Evolutionary conservation across 2,797 vertebrate genomes (phyloP), one percentile per base, ranked within the genome.

Genomic region (Urocyon cinereoargenteus): DNA sequence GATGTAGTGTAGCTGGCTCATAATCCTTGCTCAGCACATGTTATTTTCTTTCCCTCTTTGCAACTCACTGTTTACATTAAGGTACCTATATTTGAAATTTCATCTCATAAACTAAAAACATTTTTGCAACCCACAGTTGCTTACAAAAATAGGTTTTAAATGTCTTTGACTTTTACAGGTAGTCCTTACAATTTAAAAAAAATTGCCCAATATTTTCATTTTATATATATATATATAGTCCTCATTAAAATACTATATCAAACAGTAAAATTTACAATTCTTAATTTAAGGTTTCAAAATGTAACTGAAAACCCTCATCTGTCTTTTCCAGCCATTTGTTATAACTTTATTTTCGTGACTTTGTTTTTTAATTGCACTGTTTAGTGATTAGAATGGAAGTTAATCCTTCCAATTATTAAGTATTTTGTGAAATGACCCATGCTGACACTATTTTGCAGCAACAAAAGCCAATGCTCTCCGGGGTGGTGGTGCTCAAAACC

Each of bases 121-220:
- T 31, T 24, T 78, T 11, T 86, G 55, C 22, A 85, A 90, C 61
- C 21, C 14, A 91, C 0, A 79, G 16, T 4, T 45, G 21, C 45
- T 95, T 96, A 95, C 1, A 90, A 77, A 95, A 94, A 12, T 6
- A 36, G 34, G 40, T 72, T 94, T 91, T 86, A 68, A 78, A 84
- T 82, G 13, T 62, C 18, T 79, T 59, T 94, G 78, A 59, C 31
- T 92, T 96, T 92, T 31, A 59, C 16, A 94, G 14, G 79, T 55
- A 83, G 82, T 90, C 28, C 5, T 53, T 86, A 70, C 45, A 68
- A 82, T 95, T 83, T 11, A 72, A 72, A 93, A 61, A 86, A 57
- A 57, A 90, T 45, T 78, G 36, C 19, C 87, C 36, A 68, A 53
- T 79, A 5, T 83, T 91, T 95, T 75, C 14, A 87, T 85, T 45